Evolutionary conservation across 2,888 invertebrate species (phyloP), one percentile per base, ranked within the genome.

Genomic region (Cactoblastis cactorum): DNA sequence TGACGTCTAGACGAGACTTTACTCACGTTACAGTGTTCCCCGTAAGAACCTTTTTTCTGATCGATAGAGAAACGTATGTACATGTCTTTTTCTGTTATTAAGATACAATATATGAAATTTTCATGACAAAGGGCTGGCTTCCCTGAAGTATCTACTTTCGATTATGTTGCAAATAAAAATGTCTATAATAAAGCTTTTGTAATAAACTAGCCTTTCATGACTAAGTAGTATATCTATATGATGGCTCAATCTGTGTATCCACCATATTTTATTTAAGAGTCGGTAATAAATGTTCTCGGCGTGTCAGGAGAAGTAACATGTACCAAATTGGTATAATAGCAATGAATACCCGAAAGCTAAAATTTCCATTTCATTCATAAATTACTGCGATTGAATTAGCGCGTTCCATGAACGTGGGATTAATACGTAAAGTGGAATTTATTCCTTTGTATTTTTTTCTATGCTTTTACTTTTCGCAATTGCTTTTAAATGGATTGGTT

Each of bases 361-460:
- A 53, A 58, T 51, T 49, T 53, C 15, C 38, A 47, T 52, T 57
- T 50, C 35, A 47, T 52, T 56, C 52, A 50, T 56, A 58, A 59
- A 62, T 61, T 50, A 54, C 49, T 45, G 41, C 50, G 52, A 61
- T 57, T 56, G 55, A 63, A 58, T 62, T 57, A 58, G 54, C 38
- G 49, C 53, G 41, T 49, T 57, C 56, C 47, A 55, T 58, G 58
- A 59, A 61, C 54, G 51, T 52, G 14, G 60, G 54, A 59, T 61
- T 62, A 59, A 58, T 58, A 61, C 52, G 45, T 52, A 53, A 56
- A 58, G 57, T 51, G 53, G 35, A 55, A 59, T 62, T 58, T 56
- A 53, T 47, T 37, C 35, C 45, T 39, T 39, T 43, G 39, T 18
- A 45, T 46, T 45, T 48, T 49, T 33, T 41, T 24, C 19, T 49